Evolutionary conservation across 2,888 invertebrate species (phyloP).

Genomic region (Deilephila elpenor): DNA sequence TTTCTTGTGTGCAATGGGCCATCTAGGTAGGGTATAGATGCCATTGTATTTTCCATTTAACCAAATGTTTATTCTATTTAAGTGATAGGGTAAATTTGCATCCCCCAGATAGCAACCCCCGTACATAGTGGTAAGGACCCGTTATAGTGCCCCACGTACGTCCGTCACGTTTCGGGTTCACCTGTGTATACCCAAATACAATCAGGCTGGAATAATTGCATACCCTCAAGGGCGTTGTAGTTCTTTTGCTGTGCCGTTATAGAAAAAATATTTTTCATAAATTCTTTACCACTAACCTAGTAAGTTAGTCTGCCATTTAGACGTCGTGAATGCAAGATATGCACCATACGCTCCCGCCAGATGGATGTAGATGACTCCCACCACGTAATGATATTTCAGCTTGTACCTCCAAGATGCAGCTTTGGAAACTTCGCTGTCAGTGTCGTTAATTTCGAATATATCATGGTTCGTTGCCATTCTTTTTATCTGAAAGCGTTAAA

Average conservation of each 20-base stretch:
- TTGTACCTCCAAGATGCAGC: slow-evolving; percentile 1
- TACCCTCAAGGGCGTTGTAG: too few relatives aligned
- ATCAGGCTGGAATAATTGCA: too few relatives aligned
- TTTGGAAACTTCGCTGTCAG: background rate
- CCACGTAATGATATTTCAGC: background rate
- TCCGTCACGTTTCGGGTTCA: too few relatives aligned
- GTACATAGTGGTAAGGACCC: too few relatives aligned
- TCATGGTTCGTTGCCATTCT: too few relatives aligned
- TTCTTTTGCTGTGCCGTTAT: too few relatives aligned
- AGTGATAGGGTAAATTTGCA: too few relatives aligned
- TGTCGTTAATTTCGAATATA: background rate
- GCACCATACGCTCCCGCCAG: slow-evolving; percentile 23
- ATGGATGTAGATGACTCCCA: background rate
- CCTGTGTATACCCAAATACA: background rate
- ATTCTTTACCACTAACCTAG: slow-evolving; percentile 26
- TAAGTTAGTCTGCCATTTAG: slow-evolving; percentile 29
- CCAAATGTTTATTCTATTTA: too few relatives aligned
- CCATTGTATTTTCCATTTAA: too few relatives aligned
- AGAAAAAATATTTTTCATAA: background rate
- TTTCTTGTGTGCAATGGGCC: background rate
- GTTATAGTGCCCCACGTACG: too few relatives aligned
- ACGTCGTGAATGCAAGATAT: slow-evolving; percentile 18
- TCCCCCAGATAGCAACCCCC: too few relatives aligned
- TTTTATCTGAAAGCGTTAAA: too few relatives aligned
- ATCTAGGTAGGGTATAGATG: background rate